Conservation (phyloP, 2,888 invertebrate genomes). For the Apotomis turbidana region DNA sequence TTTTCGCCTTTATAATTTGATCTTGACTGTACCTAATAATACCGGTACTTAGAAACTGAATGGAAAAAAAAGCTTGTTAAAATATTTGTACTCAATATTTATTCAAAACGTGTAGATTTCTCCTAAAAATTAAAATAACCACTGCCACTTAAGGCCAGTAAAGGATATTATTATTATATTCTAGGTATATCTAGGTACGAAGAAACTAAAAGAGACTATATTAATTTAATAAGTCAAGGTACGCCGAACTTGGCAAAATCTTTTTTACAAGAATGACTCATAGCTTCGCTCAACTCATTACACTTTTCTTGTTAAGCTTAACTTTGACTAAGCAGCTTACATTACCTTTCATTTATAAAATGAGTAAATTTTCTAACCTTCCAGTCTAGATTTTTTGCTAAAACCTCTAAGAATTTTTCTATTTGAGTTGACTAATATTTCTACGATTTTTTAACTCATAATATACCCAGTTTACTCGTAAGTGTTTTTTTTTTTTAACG, state of each 20-base stretch:
- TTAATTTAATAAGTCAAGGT: neutral
- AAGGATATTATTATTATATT: too few species aligned
- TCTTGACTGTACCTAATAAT: too few species aligned
- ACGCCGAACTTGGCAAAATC: neutral
- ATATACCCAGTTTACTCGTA: too few species aligned
- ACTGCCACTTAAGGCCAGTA: too few species aligned
- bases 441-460: neutral
- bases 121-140: too few species aligned
- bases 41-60: too few species aligned
- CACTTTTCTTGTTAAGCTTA: conserved; percentile 16
- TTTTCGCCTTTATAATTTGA: too few species aligned
- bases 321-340: neutral
- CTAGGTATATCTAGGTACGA: too few species aligned
- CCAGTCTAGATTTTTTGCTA: neutral
- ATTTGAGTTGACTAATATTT: neutral
- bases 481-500: too few species aligned
- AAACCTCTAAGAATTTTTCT: neutral
- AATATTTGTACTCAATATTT: too few species aligned
- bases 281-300: neutral
- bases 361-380: neutral
- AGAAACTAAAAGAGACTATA: neutral
- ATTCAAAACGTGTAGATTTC: too few species aligned
- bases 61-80: too few species aligned
- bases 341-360: neutral
- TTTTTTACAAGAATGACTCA: neutral